phyloP scores from a whole-genome alignment of 2,797 vertebrate genomes.

The Sebastes minor region DNA sequence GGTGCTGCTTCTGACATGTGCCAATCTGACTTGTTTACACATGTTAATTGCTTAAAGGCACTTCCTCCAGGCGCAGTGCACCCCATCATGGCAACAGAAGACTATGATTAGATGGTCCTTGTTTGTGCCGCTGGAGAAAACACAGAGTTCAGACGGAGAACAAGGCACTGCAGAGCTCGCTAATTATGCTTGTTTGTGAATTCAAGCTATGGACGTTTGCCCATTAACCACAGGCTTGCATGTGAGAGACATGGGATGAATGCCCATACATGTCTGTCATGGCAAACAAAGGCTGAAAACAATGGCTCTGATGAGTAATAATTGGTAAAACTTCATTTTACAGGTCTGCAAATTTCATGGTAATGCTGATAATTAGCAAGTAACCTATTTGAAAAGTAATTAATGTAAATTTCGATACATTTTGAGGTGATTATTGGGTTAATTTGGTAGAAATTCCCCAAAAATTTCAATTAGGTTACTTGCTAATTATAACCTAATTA shows the following conservation, averaged over 20 bases:
- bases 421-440: too few relatives aligned
- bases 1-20: constrained; percentile 42
- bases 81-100: constrained; percentile 24
- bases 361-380: too few relatives aligned
- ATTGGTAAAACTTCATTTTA: not conserved
- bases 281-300: not conserved
- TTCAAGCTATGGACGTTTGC: constrained; percentile 26
- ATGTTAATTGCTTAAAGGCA: constrained; percentile 54
- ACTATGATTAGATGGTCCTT: constrained; percentile 52
- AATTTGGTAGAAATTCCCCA: too few relatives aligned
- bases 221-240: constrained; percentile 19
- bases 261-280: not conserved
- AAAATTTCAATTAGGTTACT: too few relatives aligned
- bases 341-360: too few relatives aligned
- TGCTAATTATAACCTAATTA: too few relatives aligned
- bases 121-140: constrained; percentile 46
- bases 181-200: constrained; percentile 55
- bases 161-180: not conserved
- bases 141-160: constrained; percentile 13
- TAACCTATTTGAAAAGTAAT: too few relatives aligned
- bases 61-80: constrained; percentile 1
- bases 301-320: not conserved
- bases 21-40: constrained; percentile 54
- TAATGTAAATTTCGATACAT: too few relatives aligned
- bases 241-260: constrained; percentile 5